These are phyloP conservation scores for Natrix natrix DNA, from an alignment of 2,797 vertebrate genomes.

Conservation along the genomic window DNA sequence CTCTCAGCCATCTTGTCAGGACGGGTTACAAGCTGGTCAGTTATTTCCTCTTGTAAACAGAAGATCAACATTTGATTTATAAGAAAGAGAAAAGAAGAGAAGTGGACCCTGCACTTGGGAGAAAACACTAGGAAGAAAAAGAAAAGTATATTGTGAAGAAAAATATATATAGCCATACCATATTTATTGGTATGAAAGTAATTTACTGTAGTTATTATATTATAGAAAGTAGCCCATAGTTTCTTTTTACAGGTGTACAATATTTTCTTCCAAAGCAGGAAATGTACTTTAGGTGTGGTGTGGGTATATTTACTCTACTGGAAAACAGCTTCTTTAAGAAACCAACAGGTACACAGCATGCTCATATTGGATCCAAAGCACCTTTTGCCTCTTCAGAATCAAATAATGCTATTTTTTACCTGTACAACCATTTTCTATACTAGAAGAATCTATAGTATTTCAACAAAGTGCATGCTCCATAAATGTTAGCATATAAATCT, in stretches of 20 bases:
- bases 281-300: not conserved
- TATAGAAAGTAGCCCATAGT: not conserved
- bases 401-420: not conserved
- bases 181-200: not conserved
- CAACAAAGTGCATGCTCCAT: not conserved
- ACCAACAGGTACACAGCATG: not conserved
- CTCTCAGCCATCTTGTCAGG: no score
- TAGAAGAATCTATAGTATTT: not conserved
- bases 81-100: not conserved
- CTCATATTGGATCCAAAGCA: not conserved
- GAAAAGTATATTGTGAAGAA: not conserved
- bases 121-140: not conserved
- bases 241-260: not conserved
- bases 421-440: not conserved
- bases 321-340: not conserved
- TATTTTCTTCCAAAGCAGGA: not conserved
- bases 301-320: not conserved
- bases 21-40: no score
- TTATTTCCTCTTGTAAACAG: no score
- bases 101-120: not conserved
- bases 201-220: not conserved
- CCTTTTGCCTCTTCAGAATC: not conserved
- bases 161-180: not conserved
- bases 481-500: not conserved
- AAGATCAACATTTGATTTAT: no score